phyloP scores from a whole-genome alignment of 2,113 vertebrate species.

The Colossoma macropomum region DNA sequence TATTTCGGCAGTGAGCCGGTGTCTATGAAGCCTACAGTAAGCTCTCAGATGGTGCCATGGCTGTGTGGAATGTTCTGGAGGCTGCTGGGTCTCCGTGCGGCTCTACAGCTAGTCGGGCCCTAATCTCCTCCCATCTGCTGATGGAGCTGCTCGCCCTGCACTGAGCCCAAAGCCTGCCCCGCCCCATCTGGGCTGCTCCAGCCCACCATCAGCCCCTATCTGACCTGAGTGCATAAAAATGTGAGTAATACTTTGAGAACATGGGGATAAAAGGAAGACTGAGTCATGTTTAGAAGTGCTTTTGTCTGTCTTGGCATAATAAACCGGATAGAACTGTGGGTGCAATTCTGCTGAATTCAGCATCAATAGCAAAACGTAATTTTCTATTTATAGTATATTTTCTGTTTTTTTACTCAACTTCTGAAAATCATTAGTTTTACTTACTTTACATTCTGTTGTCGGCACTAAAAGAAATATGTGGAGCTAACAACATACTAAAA shows the following conservation, averaged over 20 bases:
- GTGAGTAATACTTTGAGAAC: not conserved
- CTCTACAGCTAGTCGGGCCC: conserved; percentile 54
- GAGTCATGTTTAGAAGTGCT: too few relatives aligned
- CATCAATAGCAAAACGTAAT: too few relatives aligned
- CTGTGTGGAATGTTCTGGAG: conserved; percentile 35
- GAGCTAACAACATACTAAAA: too few relatives aligned
- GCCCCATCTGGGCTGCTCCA: conserved; percentile 65
- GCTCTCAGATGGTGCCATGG: conserved; percentile 40
- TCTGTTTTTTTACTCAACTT: too few relatives aligned
- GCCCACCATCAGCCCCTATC: conserved; percentile 34
- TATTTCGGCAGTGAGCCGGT: conserved; percentile 32
- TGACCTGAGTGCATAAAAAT: conserved; percentile 61
- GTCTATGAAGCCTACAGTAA: conserved; percentile 38
- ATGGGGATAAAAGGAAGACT: not conserved
- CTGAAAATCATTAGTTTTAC: too few relatives aligned
- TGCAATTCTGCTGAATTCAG: too few relatives aligned
- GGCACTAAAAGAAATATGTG: too few relatives aligned
- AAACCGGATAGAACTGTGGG: too few relatives aligned
- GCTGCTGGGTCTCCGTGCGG: conserved; percentile 51
- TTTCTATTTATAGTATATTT: too few relatives aligned
- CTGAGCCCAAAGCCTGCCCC: conserved; percentile 61
- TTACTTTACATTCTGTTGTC: too few relatives aligned
- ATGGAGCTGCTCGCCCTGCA: conserved; percentile 70
- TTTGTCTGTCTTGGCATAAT: too few relatives aligned
- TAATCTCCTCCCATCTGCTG: conserved; percentile 77